A percentile compares a stretch with the other conserved stretches of the same genome.
Conservation (phyloP, 2,113 vertebrate species). For the Daphoenositta chrysoptera region DNA sequence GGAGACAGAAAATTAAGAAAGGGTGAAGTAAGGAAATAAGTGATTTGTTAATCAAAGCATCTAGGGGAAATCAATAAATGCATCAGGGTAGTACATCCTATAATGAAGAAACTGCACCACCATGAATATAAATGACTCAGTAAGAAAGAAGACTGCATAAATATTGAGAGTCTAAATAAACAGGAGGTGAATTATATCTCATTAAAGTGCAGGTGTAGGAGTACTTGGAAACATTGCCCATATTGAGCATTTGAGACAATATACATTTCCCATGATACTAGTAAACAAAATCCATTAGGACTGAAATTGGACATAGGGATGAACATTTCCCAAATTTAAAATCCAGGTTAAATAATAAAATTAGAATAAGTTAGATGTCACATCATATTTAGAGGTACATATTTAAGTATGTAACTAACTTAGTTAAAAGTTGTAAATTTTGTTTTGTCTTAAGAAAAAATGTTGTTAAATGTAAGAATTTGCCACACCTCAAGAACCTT, state of each 20-base stretch:
- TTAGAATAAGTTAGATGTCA: neutral
- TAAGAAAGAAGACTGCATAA: neutral
- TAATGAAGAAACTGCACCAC: neutral
- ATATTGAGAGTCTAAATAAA: neutral
- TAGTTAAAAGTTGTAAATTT: neutral
- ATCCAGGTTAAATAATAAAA: neutral
- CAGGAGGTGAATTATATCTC: neutral
- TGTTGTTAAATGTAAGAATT: neutral
- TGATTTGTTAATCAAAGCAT: neutral
- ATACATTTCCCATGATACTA: neutral
- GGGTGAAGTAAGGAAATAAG: neutral
- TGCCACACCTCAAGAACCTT: neutral
- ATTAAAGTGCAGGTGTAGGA: neutral
- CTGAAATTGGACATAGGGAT: neutral
- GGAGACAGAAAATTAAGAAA: neutral
- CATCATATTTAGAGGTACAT: neutral
- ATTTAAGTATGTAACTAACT: neutral
- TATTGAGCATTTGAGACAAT: neutral
- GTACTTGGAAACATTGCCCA: neutral
- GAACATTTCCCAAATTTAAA: neutral
- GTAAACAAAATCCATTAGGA: neutral
- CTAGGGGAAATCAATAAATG: neutral
- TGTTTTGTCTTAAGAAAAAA: neutral
- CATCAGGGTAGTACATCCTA: neutral
- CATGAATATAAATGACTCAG: neutral